Conservation (phyloP, 1,140 invertebrate species). For the Drosophila tani region DNA sequence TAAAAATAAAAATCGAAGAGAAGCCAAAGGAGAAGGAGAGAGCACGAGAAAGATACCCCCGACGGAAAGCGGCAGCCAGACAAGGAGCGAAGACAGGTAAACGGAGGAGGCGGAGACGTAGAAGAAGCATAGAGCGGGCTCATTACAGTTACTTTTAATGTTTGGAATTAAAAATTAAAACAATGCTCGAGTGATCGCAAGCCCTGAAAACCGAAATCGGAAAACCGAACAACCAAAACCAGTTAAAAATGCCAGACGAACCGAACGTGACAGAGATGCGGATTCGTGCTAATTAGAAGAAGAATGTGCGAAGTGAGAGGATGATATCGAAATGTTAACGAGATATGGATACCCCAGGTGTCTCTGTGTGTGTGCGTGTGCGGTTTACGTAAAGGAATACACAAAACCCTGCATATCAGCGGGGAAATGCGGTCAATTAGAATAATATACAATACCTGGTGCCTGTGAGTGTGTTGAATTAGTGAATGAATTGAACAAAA, state of each 20-base stretch:
- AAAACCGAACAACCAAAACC: constrained; percentile 32
- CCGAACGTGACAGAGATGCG: constrained; percentile 67
- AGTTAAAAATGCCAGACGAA: constrained; percentile 50
- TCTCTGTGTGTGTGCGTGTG: constrained; percentile 5
- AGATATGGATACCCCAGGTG: constrained; percentile 25
- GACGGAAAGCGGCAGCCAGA: constrained; percentile 27
- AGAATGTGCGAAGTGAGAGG: constrained; percentile 61
- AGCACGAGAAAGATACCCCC: constrained; percentile 18
- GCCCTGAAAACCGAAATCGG: constrained; percentile 21
- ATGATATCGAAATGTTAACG: constrained; percentile 64
- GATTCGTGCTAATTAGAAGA: constrained; percentile 79
- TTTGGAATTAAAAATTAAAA: constrained; percentile 54
- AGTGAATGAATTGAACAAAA: constrained; percentile 82
- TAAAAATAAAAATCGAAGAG: constrained; percentile 50
- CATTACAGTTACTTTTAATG: constrained; percentile 72
- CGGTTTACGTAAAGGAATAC: constrained; percentile 42
- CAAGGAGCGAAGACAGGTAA: constrained; percentile 64
- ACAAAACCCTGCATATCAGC: constrained; percentile 39
- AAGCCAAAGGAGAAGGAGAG: constrained; percentile 27
- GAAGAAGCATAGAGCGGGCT: constrained; percentile 42
- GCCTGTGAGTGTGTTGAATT: constrained; percentile 53
- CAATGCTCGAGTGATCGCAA: constrained; percentile 42
- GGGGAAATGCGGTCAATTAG: constrained; percentile 69
- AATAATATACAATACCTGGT: constrained; percentile 45
- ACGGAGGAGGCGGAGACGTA: constrained; percentile 30